phyloP scores from a whole-genome alignment of 2,888 invertebrate species.

The Epistrophe eligans region DNA sequence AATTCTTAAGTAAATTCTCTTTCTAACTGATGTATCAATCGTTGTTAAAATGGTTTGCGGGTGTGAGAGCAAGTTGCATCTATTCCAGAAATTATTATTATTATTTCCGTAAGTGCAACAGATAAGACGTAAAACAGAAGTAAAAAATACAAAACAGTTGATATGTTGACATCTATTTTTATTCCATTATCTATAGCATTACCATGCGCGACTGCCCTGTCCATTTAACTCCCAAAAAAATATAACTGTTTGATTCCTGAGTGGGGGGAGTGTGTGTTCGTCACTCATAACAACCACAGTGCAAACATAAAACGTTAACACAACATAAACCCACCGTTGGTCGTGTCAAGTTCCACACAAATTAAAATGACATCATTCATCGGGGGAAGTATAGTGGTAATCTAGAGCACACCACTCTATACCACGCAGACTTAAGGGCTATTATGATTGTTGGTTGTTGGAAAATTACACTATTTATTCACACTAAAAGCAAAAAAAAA shows the following conservation, averaged over 20 bases:
- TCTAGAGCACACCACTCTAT: slow-evolving; percentile 18
- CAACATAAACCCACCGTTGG: slow-evolving; percentile 28
- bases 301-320: slow-evolving; percentile 38
- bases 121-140: too few species aligned
- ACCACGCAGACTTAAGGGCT: slow-evolving; percentile 44
- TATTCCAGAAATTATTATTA: too few species aligned
- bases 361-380: slow-evolving; percentile 69
- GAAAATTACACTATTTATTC: neutral
- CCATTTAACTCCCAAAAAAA: slow-evolving; percentile 29
- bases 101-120: too few species aligned
- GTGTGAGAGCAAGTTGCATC: too few species aligned
- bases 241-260: slow-evolving; percentile 55
- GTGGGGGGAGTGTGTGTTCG: slow-evolving; percentile 16
- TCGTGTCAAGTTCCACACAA: slow-evolving; percentile 52
- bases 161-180: neutral
- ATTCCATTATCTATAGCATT: neutral
- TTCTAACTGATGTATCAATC: too few species aligned
- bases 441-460: slow-evolving; percentile 24
- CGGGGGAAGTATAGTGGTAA: slow-evolving; percentile 26
- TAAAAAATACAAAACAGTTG: neutral
- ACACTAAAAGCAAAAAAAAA: slow-evolving; percentile 1
- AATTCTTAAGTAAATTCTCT: too few species aligned
- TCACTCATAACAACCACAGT: slow-evolving; percentile 25
- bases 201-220: neutral
- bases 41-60: too few species aligned